These are phyloP conservation scores for Eurosta solidaginis DNA, from an alignment of 1,140 invertebrate species.

Conservation along the genomic window DNA sequence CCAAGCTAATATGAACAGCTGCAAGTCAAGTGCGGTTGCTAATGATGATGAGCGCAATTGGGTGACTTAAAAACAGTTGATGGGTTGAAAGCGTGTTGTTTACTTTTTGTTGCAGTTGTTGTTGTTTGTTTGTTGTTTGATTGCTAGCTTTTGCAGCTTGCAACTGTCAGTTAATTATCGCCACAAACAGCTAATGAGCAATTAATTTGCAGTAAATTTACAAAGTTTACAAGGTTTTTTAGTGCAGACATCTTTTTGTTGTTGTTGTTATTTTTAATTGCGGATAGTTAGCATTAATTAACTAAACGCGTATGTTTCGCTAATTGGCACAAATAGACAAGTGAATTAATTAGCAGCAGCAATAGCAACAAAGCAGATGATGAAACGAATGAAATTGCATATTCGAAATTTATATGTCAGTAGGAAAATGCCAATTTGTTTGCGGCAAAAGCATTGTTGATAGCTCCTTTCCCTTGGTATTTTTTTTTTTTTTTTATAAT, in stretches of 20 bases:
- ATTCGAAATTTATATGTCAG: constrained; percentile 24
- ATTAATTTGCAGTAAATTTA: constrained; percentile 27
- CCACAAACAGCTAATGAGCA: background rate
- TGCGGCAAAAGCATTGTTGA: background rate
- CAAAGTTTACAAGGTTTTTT: constrained; percentile 13
- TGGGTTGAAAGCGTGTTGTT: background rate
- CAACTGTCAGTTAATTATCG: background rate
- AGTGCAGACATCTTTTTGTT: background rate
- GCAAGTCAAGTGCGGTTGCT: background rate
- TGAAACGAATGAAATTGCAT: background rate
- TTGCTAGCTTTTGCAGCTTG: background rate
- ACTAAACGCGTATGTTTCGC: background rate
- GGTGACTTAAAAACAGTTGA: background rate
- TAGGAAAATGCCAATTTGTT: constrained; percentile 25
- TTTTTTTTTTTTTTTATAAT: no score
- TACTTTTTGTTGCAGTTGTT: background rate
- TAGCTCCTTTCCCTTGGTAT: background rate
- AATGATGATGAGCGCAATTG: background rate
- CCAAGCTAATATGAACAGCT: background rate
- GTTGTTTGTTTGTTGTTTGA: background rate
- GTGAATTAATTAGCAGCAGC: constrained; percentile 1
- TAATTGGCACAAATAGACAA: constrained; percentile 19
- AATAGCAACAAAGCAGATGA: no score
- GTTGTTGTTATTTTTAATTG: constrained; percentile 24
- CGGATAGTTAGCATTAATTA: constrained; percentile 8